These are phyloP conservation scores for Mionectes olivaceus DNA, from an alignment of 2,797 vertebrate species.

Conservation along the genomic window DNA sequence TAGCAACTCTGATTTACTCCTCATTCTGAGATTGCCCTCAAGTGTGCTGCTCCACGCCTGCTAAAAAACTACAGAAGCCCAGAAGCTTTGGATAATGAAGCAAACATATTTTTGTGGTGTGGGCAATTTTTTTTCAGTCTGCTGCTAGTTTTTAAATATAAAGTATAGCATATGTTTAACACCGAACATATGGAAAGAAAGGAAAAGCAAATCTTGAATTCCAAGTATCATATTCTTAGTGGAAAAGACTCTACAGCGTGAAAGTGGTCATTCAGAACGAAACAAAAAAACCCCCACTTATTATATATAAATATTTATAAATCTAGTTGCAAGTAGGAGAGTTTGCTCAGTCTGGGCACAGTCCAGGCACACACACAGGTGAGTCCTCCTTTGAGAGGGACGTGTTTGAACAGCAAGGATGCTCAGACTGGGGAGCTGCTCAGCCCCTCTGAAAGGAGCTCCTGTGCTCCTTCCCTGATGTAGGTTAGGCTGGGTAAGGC, in stretches of 20 bases:
- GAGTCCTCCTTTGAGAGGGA: background rate
- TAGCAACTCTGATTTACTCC: slow-evolving; percentile 27
- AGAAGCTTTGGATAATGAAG: slow-evolving; percentile 72
- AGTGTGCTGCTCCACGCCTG: background rate
- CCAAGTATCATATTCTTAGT: slow-evolving; percentile 55
- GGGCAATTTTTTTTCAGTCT: slow-evolving; percentile 61
- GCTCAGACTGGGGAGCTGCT: background rate
- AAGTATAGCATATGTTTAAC: slow-evolving; percentile 77
- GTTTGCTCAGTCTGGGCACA: background rate
- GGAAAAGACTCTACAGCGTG: slow-evolving; percentile 30
- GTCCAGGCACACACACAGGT: background rate
- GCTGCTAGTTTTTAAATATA: slow-evolving; percentile 76
- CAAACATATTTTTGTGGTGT: slow-evolving; percentile 76
- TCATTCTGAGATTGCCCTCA: slow-evolving; percentile 21
- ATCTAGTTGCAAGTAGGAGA: background rate
- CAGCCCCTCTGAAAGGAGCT: background rate
- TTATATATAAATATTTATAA: background rate
- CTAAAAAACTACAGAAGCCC: background rate
- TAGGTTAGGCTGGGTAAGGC: background rate
- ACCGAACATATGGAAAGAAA: slow-evolving; percentile 75
- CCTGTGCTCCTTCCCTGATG: background rate
- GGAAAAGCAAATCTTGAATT: slow-evolving; percentile 75
- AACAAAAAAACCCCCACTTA: background rate
- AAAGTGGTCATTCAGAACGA: slow-evolving; percentile 33
- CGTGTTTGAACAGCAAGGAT: background rate